Evolutionary conservation across 1,140 invertebrate species (phyloP).

Genomic region (Trichonephila clavata): DNA sequence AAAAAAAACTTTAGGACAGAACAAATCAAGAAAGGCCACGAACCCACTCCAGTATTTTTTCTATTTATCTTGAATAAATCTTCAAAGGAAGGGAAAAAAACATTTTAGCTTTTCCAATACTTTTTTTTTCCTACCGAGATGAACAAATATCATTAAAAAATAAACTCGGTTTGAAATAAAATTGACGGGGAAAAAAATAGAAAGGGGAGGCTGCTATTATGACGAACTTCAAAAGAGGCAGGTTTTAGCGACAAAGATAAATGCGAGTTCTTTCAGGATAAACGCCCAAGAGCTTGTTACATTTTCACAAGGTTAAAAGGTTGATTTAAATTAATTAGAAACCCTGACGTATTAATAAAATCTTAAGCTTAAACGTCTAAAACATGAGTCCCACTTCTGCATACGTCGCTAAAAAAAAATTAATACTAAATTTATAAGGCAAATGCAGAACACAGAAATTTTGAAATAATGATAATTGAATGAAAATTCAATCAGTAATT

Average conservation of each 20-base stretch:
- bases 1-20: neutral
- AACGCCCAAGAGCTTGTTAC: conserved; percentile 17
- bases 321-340: conserved; percentile 51
- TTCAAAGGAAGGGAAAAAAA: neutral
- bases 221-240: conserved; percentile 49
- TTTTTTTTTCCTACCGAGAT: neutral
- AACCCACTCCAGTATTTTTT: neutral
- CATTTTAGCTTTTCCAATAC: neutral
- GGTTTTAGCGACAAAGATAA: conserved; percentile 50
- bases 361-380: neutral
- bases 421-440: neutral
- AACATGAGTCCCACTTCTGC: neutral
- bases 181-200: neutral
- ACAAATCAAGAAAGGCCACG: neutral
- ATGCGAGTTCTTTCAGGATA: conserved; percentile 43
- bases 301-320: conserved; percentile 27
- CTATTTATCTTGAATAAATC: neutral
- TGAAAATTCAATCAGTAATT: no score
- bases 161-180: no score
- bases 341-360: neutral
- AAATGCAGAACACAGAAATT: neutral
- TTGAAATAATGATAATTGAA: neutral
- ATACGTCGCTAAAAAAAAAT: neutral
- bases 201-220: neutral
- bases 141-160: conserved; percentile 6